These are phyloP conservation scores for Gymnoscopelus microlampas DNA, from an alignment of 2,797 vertebrate species.

Conservation along the genomic window DNA sequence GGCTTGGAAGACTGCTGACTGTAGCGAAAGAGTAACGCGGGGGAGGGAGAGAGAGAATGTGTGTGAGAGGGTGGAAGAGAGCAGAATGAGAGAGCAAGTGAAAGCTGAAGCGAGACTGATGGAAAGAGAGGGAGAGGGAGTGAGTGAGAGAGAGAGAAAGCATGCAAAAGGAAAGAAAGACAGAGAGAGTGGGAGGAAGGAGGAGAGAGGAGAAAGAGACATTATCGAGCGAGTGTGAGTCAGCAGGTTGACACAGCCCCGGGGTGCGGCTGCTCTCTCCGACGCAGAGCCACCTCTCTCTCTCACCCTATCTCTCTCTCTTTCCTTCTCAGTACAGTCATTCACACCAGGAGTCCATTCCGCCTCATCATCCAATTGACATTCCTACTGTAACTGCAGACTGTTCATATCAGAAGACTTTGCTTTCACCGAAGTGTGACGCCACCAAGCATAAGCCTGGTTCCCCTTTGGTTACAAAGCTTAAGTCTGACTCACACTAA, in stretches of 20 bases:
- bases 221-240: conserved; percentile 83
- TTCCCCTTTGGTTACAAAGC: too few species aligned
- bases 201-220: conserved; percentile 44
- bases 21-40: conserved; percentile 64
- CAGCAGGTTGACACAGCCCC: conserved; percentile 77
- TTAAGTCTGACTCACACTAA: background rate
- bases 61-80: conserved; percentile 33
- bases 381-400: conserved; percentile 2
- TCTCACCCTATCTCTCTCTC: too few species aligned
- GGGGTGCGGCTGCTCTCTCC: conserved; percentile 63
- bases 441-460: too few species aligned
- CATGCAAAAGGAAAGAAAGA: conserved; percentile 9
- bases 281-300: conserved; percentile 25
- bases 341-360: conserved; percentile 16
- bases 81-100: conserved; percentile 26
- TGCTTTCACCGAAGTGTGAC: background rate
- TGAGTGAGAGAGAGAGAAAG: conserved; percentile 14
- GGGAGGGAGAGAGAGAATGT: conserved; percentile 52
- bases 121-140: conserved; percentile 1
- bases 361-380: background rate
- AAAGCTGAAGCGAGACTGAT: conserved; percentile 62
- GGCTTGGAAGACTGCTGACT: conserved; percentile 72
- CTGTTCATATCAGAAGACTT: background rate
- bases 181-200: conserved; percentile 42
- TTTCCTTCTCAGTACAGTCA: too few species aligned